Percentiles rank a stretch among this genome's conserved stretches.
Conservation (phyloP, 30 jellyfish, hydroid and myxozoan species). For the Mastigias papua region DNA sequence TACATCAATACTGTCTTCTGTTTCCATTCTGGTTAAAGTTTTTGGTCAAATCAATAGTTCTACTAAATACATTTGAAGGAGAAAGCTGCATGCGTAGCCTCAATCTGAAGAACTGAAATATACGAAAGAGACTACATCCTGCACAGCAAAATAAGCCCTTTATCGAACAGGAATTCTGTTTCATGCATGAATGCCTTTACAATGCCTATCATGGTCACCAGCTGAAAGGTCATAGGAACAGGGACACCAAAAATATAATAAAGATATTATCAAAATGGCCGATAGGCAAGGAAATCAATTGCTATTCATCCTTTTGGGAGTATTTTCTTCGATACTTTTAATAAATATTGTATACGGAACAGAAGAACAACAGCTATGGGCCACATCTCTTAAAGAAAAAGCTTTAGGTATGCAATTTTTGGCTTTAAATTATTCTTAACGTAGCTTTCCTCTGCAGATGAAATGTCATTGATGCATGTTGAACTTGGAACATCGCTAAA, state of each 20-base stretch:
- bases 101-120: background rate
- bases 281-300: background rate
- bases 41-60: too few species aligned
- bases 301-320: background rate
- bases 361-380: slow-evolving; percentile 13
- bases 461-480: too few species aligned
- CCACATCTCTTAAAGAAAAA: slow-evolving; percentile 3
- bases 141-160: background rate
- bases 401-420: background rate
- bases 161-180: background rate
- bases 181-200: slow-evolving; percentile 44
- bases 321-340: background rate
- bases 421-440: background rate
- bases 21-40: too few species aligned
- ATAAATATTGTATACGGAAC: background rate
- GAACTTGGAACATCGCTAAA: too few species aligned
- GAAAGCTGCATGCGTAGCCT: too few species aligned
- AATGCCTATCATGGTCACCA: slow-evolving; percentile 61
- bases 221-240: slow-evolving; percentile 47
- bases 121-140: background rate
- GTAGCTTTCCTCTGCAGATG: too few species aligned
- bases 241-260: slow-evolving; percentile 12
- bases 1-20: too few species aligned
- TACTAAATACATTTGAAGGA: too few species aligned
- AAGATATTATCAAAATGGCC: slow-evolving; percentile 69